Percentiles rank a stretch among this genome's conserved stretches.
These are phyloP conservation scores for Ceratosolen solmsi DNA, from an alignment of 1,140 invertebrate genomes.

Conservation along the genomic window DNA sequence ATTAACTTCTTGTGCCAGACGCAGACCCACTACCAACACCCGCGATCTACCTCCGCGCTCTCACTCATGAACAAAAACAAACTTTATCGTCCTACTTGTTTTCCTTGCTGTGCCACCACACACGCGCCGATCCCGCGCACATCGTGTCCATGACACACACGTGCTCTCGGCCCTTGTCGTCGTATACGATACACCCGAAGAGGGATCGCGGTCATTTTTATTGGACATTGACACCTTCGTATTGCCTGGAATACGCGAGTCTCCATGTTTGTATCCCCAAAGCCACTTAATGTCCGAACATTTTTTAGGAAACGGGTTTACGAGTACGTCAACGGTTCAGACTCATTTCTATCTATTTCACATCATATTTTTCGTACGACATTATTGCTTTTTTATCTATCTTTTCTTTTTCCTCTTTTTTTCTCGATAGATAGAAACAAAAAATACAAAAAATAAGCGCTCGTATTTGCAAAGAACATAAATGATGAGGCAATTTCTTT, in stretches of 20 bases:
- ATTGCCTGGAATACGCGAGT: background rate
- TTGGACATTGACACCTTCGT: constrained; percentile 36
- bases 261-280: background rate
- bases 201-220: constrained; percentile 10
- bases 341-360: too few species aligned
- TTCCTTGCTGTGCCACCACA: background rate
- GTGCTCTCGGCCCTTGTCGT: background rate
- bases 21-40: background rate
- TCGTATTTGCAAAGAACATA: background rate
- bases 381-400: background rate
- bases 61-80: constrained; percentile 40
- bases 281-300: background rate
- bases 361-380: too few species aligned
- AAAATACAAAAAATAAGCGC: constrained; percentile 43
- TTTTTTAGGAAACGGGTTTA: background rate
- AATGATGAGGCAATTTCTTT: constrained; percentile 37
- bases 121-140: background rate
- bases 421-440: background rate
- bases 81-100: constrained; percentile 32
- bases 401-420: background rate
- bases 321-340: too few species aligned
- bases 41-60: background rate
- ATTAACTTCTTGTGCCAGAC: constrained; percentile 33
- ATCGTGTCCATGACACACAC: background rate
- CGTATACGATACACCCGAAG: too few species aligned